A percentile compares a stretch with the other conserved stretches of the same genome.
These are phyloP conservation scores for Perca schrenkii DNA, from an alignment of 2,113 vertebrate genomes.

Conservation along the genomic window DNA sequence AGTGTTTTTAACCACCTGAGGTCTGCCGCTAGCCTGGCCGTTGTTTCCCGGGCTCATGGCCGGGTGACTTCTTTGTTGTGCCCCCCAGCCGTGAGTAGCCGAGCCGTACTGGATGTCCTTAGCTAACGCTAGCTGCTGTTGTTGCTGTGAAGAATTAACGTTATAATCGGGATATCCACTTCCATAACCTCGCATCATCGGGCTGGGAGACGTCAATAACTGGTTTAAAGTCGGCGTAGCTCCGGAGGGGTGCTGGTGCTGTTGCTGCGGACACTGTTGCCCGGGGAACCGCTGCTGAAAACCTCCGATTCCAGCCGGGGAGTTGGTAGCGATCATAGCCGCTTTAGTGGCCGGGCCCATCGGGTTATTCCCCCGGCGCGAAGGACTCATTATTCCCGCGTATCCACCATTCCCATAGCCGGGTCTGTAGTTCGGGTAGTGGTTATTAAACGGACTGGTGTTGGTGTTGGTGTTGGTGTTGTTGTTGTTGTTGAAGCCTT, in stretches of 20 bases:
- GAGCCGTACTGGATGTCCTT: slow-evolving; percentile 91
- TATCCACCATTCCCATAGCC: slow-evolving; percentile 87
- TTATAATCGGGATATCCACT: slow-evolving; percentile 89
- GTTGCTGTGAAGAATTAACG: slow-evolving; percentile 75
- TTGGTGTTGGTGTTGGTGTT: slow-evolving; percentile 83
- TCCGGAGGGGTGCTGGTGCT: slow-evolving; percentile 90
- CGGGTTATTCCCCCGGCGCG: slow-evolving; percentile 86
- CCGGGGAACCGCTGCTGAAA: slow-evolving; percentile 91
- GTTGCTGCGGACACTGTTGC: slow-evolving; percentile 53
- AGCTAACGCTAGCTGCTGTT: slow-evolving; percentile 60
- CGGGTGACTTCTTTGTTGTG: slow-evolving; percentile 90
- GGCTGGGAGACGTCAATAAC: slow-evolving; percentile 92
- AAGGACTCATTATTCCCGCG: slow-evolving; percentile 87
- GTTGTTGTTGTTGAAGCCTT: slow-evolving; percentile 85
- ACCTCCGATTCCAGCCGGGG: slow-evolving; percentile 81
- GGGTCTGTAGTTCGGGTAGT: slow-evolving; percentile 86
- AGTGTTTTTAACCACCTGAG: slow-evolving; percentile 85
- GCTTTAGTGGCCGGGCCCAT: slow-evolving; percentile 87
- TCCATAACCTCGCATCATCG: slow-evolving; percentile 92
- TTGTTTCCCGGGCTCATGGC: slow-evolving; percentile 89
- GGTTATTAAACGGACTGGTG: slow-evolving; percentile 91
- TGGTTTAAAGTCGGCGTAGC: slow-evolving; percentile 94
- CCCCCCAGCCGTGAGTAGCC: slow-evolving; percentile 88
- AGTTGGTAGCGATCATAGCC: slow-evolving; percentile 78
- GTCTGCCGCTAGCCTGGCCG: slow-evolving; percentile 86